A percentile compares a stretch with the other conserved stretches of the same genome.
Evolutionary conservation across 2,113 vertebrate species (phyloP).

Genomic region (Heterotis niloticus): DNA sequence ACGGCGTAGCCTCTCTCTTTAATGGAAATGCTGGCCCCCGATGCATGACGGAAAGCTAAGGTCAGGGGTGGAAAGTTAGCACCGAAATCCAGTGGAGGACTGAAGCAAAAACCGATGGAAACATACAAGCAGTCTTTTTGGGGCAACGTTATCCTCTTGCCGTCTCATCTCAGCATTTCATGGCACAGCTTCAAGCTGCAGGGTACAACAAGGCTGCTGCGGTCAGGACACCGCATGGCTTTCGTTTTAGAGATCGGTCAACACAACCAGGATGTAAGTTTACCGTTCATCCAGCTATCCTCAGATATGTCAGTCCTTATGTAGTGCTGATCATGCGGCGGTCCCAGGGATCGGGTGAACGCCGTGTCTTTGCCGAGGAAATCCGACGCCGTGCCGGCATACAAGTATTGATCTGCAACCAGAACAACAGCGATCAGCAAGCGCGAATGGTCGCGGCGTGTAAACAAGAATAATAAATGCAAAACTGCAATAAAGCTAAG

Average conservation of each 20-base stretch:
- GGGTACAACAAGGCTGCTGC: too few relatives aligned
- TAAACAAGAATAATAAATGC: constrained; percentile 19
- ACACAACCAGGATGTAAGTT: constrained; percentile 13
- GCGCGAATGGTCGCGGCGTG: not conserved
- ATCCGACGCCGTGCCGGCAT: constrained; percentile 89
- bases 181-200: too few relatives aligned
- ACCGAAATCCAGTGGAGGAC: not conserved
- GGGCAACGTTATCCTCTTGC: too few relatives aligned
- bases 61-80: not conserved
- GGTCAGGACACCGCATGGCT: not conserved
- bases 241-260: not conserved
- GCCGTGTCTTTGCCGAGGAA: constrained; percentile 94
- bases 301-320: constrained; percentile 95
- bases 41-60: not conserved
- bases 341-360: constrained; percentile 89
- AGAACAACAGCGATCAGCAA: constrained; percentile 17
- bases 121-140: not conserved
- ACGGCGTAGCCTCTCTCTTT: not conserved
- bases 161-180: too few relatives aligned
- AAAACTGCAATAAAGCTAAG: not conserved
- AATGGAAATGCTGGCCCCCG: not conserved
- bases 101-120: not conserved
- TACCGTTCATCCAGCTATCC: constrained; percentile 96
- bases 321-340: constrained; percentile 84
- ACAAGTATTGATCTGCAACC: constrained; percentile 82